A percentile compares a stretch with the other conserved stretches of the same genome.
Conservation (phyloP, 2,113 vertebrate species). For the Triplophysa tibetana region DNA sequence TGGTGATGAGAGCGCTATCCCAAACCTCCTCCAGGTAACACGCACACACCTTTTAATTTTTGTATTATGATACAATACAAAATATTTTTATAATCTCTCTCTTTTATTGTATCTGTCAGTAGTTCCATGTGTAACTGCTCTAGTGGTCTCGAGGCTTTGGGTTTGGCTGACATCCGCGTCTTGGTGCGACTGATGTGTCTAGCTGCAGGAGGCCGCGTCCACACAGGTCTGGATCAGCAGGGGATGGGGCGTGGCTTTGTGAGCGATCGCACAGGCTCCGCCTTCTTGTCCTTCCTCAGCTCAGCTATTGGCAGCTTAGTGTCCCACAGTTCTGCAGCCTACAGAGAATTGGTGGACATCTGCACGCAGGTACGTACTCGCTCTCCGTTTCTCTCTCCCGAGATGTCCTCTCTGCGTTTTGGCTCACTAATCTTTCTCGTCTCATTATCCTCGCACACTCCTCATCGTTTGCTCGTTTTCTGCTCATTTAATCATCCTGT, state of each 20-base stretch:
- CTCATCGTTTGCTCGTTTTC: slow-evolving; percentile 26
- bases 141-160: slow-evolving; percentile 76
- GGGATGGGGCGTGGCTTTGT: slow-evolving; percentile 51
- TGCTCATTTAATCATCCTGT: slow-evolving; percentile 25
- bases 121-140: slow-evolving; percentile 69
- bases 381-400: neutral
- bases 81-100: neutral
- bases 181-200: slow-evolving; percentile 79
- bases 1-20: slow-evolving; percentile 78
- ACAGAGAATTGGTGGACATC: slow-evolving; percentile 77
- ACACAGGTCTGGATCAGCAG: slow-evolving; percentile 63
- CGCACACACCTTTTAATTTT: too few relatives aligned
- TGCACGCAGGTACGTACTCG: slow-evolving; percentile 73
- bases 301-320: slow-evolving; percentile 77
- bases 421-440: neutral
- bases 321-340: slow-evolving; percentile 71
- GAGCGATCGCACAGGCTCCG: slow-evolving; percentile 62
- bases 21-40: slow-evolving; percentile 73
- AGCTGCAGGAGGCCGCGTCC: slow-evolving; percentile 72
- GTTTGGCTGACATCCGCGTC: slow-evolving; percentile 77
- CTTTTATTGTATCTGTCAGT: slow-evolving; percentile 51
- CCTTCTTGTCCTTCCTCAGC: slow-evolving; percentile 75
- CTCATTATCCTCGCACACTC: slow-evolving; percentile 22
- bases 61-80: too few relatives aligned
- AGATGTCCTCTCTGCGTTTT: slow-evolving; percentile 1